Evolutionary conservation across 2,113 vertebrate species (phyloP).

Genomic region (Pseudorasbora parva): DNA sequence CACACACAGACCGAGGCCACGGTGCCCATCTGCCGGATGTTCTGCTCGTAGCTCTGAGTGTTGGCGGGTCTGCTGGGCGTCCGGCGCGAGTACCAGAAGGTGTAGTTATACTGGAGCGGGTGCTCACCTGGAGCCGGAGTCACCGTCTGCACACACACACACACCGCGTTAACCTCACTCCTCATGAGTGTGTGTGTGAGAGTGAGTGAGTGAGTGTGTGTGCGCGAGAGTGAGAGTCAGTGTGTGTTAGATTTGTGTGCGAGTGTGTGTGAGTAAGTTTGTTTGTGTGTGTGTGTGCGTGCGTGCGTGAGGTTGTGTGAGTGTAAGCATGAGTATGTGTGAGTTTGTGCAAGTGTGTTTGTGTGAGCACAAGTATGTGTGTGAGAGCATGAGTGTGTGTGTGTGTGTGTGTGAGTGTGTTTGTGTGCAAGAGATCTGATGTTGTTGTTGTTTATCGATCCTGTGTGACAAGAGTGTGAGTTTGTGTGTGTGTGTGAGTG

Average conservation of each 20-base stretch:
- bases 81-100: conserved; percentile 77
- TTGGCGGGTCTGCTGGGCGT: conserved; percentile 74
- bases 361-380: too few relatives aligned
- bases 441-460: too few relatives aligned
- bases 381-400: too few relatives aligned
- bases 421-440: too few relatives aligned
- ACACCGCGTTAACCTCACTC: background rate
- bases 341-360: too few relatives aligned
- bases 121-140: conserved; percentile 70
- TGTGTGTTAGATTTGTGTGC: background rate
- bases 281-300: too few relatives aligned
- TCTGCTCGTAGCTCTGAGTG: conserved; percentile 78
- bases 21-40: conserved; percentile 76
- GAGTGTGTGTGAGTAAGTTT: too few relatives aligned
- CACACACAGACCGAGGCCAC: conserved; percentile 69
- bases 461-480: too few relatives aligned
- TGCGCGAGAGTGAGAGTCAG: too few relatives aligned
- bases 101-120: conserved; percentile 79
- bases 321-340: too few relatives aligned
- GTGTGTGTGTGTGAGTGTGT: too few relatives aligned
- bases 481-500: too few relatives aligned
- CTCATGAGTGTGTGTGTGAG: background rate
- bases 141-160: conserved; percentile 53
- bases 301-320: background rate
- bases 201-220: background rate